Percentiles rank a stretch among this genome's conserved stretches.
phyloP scores from a whole-genome alignment of 2,113 vertebrate species.

The Catharus minimus region DNA sequence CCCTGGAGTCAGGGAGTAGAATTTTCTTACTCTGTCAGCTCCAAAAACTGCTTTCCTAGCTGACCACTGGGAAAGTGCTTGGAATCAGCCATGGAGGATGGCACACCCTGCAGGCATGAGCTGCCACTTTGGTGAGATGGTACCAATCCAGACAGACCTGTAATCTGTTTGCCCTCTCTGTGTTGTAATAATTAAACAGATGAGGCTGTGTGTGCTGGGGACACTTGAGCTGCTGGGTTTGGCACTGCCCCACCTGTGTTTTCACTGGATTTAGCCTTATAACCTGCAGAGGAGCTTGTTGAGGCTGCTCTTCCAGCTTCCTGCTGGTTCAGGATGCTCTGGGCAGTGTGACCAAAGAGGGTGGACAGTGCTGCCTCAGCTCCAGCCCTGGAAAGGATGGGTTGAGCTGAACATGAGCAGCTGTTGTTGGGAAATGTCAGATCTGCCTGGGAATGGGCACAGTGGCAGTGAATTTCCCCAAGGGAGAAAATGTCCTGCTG shows the following conservation, averaged over 20 bases:
- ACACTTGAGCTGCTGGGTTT: background rate
- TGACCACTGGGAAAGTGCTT: background rate
- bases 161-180: background rate
- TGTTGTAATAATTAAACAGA: background rate
- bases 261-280: background rate
- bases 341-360: accelerated
- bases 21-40: background rate
- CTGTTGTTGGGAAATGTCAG: background rate
- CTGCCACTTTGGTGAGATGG: background rate
- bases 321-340: background rate
- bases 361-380: accelerated
- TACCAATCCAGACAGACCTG: background rate
- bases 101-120: background rate
- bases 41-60: background rate
- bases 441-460: background rate
- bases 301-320: background rate
- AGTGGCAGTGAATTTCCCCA: background rate
- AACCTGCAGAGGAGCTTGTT: accelerated
- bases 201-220: background rate
- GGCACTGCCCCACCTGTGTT: accelerated
- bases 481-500: background rate
- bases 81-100: background rate
- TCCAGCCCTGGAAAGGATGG: background rate
- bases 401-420: accelerated
- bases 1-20: background rate